A percentile compares a stretch with the other conserved stretches of the same genome.
phyloP scores from a whole-genome alignment of 2,797 vertebrate species.

The Mastacembelus armatus region DNA sequence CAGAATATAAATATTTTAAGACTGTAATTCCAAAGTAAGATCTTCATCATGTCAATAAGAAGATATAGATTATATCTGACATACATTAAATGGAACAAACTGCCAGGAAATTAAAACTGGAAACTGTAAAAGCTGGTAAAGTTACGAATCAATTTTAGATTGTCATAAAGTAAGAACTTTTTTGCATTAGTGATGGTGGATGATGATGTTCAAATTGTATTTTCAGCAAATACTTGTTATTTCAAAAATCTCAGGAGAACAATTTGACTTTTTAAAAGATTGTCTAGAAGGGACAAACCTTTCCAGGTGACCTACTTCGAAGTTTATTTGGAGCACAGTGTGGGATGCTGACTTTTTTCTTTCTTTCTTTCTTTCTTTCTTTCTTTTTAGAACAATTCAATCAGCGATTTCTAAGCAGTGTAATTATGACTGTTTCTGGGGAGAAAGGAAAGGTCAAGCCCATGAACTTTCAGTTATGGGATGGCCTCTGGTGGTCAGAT shows the following conservation, averaged over 20 bases:
- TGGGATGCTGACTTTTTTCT: background rate
- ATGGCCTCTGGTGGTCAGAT: slow-evolving; percentile 40
- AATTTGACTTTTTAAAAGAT: slow-evolving; percentile 1
- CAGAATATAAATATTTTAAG: too few species aligned
- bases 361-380: background rate
- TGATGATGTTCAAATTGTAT: background rate
- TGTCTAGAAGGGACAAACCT: background rate
- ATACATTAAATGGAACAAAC: background rate
- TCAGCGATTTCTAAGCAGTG: slow-evolving; percentile 42
- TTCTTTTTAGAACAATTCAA: slow-evolving; percentile 40
- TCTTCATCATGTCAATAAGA: too few species aligned
- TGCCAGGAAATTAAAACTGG: background rate
- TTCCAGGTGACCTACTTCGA: slow-evolving; percentile 40
- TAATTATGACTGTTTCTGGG: slow-evolving; percentile 51
- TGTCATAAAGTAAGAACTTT: background rate
- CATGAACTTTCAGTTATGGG: slow-evolving; percentile 45
- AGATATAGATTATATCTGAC: background rate
- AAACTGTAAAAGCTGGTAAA: background rate
- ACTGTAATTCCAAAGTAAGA: too few species aligned
- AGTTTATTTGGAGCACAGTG: slow-evolving; percentile 25
- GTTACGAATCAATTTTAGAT: background rate
- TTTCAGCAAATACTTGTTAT: background rate
- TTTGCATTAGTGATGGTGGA: too few species aligned
- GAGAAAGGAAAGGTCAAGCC: slow-evolving; percentile 23
- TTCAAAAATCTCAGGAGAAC: slow-evolving; percentile 20